Conservation (phyloP, 2,113 vertebrate genomes). For the Spea bombifrons region DNA sequence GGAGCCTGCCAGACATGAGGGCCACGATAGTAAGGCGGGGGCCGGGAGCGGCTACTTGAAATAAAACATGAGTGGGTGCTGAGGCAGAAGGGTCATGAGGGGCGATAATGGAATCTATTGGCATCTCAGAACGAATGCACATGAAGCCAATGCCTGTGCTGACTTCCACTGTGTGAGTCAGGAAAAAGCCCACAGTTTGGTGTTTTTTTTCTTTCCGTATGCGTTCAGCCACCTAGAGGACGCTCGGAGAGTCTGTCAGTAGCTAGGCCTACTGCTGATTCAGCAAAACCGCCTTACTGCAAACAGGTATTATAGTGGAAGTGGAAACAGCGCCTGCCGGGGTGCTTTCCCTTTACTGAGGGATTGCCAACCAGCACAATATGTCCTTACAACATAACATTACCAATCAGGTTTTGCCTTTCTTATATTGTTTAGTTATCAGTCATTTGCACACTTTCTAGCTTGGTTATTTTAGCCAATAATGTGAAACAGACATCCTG, state of each 20-base stretch:
- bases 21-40: not conserved
- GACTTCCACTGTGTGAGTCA: not conserved
- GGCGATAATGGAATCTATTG: not conserved
- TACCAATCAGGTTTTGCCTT: no score
- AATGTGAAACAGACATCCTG: no score
- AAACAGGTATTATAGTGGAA: no score
- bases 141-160: not conserved
- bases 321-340: no score
- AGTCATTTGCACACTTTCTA: no score
- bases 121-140: not conserved
- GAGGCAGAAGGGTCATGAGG: not conserved
- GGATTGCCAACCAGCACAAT: no score
- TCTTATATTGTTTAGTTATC: no score
- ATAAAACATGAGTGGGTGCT: not conserved
- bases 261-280: not conserved
- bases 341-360: no score
- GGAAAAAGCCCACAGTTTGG: not conserved
- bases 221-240: not conserved
- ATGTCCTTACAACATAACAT: no score
- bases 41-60: not conserved
- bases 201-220: not conserved
- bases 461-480: no score
- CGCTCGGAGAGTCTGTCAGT: not conserved
- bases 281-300: no score
- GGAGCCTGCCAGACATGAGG: not conserved